Percentiles rank a stretch among this genome's conserved stretches.
phyloP scores from a whole-genome alignment of 2,888 invertebrate genomes.

The Cryptus armator region DNA sequence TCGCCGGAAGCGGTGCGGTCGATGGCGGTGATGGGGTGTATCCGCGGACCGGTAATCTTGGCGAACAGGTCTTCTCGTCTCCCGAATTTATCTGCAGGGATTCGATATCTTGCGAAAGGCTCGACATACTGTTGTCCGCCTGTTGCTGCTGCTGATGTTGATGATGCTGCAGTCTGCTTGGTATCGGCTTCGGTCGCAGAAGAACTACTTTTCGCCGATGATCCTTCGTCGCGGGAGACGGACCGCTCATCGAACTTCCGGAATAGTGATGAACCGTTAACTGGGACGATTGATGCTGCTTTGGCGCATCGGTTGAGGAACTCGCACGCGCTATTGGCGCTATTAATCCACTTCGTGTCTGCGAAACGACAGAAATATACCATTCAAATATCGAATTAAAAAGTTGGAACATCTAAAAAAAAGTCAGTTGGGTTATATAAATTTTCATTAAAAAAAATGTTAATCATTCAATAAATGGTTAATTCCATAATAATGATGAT shows the following conservation, averaged over 20 bases:
- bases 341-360: slow-evolving; percentile 74
- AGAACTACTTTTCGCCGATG: slow-evolving; percentile 85
- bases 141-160: slow-evolving; percentile 79
- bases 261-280: slow-evolving; percentile 71
- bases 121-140: slow-evolving; percentile 78
- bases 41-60: slow-evolving; percentile 88
- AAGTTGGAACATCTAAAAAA: background rate
- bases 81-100: slow-evolving; percentile 83
- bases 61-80: slow-evolving; percentile 81
- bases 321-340: slow-evolving; percentile 78
- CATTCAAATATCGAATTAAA: background rate
- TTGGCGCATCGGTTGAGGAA: slow-evolving; percentile 80
- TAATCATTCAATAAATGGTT: too few species aligned
- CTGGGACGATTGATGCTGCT: slow-evolving; percentile 66
- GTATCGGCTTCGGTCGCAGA: slow-evolving; percentile 88
- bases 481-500: too few species aligned
- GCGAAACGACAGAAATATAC: background rate
- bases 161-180: slow-evolving; percentile 85
- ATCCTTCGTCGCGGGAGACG: slow-evolving; percentile 73
- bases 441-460: too few species aligned
- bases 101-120: slow-evolving; percentile 82
- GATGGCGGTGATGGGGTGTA: slow-evolving; percentile 94
- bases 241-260: slow-evolving; percentile 30
- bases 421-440: too few species aligned
- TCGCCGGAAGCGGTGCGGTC: slow-evolving; percentile 93